These are phyloP conservation scores for Meiosimyza decipiens DNA, from an alignment of 2,888 invertebrate genomes.

Conservation along the genomic window DNA sequence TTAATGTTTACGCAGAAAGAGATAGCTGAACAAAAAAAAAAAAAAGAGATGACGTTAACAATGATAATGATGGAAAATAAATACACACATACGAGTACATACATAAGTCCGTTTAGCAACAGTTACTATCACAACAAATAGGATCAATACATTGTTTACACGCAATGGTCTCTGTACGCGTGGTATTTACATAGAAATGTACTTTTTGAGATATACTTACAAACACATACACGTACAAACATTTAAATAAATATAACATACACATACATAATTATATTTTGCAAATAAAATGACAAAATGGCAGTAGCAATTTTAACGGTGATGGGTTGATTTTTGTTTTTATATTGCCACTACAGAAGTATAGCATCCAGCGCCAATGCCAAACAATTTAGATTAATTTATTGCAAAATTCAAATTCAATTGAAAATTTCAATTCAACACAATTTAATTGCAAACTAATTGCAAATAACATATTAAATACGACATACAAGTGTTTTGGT, in stretches of 20 bases:
- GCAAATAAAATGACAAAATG: slow-evolving; percentile 12
- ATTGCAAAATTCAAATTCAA: slow-evolving; percentile 27
- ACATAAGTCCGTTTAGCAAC: not conserved
- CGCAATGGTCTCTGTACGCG: slow-evolving; percentile 7
- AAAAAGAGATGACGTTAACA: not conserved
- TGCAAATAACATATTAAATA: not conserved
- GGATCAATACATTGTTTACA: slow-evolving; percentile 21
- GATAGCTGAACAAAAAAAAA: not conserved
- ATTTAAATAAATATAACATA: slow-evolving; percentile 11
- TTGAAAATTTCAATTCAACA: slow-evolving; percentile 34
- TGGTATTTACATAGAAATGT: not conserved
- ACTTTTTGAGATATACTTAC: not conserved
- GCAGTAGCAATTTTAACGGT: no score
- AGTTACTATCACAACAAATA: slow-evolving; percentile 21
- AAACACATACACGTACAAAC: slow-evolving; percentile 6
- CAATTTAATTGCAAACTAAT: slow-evolving; percentile 27
- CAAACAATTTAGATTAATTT: slow-evolving; percentile 19
- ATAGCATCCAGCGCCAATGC: not conserved
- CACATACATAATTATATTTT: slow-evolving; percentile 21
- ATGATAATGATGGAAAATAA: not conserved
- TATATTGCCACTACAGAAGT: no score
- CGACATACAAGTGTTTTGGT: no score
- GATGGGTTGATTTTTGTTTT: no score
- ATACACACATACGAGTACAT: no score
- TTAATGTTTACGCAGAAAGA: not conserved